phyloP scores from a whole-genome alignment of 2,113 vertebrate genomes.

The Oreochromis spilurus region DNA sequence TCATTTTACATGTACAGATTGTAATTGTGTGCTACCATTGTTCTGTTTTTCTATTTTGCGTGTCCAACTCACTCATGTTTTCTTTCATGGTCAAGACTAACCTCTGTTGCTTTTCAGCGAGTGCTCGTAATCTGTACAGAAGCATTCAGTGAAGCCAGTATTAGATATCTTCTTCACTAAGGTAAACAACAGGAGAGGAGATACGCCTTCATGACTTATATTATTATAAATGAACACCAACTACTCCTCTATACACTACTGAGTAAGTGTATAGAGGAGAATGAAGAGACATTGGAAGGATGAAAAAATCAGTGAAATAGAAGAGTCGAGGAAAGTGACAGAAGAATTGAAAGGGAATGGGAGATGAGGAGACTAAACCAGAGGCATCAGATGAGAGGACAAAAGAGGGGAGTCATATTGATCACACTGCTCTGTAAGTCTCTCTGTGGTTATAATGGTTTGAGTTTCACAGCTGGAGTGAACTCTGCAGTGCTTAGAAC shows the following conservation, averaged over 20 bases:
- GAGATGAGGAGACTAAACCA: background rate
- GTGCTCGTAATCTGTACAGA: background rate
- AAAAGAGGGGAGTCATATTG: constrained; percentile 19
- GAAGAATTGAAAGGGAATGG: background rate
- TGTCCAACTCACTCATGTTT: background rate
- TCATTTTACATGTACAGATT: background rate
- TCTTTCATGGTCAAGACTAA: background rate
- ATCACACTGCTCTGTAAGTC: constrained; percentile 38
- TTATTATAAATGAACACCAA: background rate
- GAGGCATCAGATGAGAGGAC: constrained; percentile 1
- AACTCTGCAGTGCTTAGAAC: constrained; percentile 5
- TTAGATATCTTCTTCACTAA: background rate
- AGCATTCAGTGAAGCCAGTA: background rate
- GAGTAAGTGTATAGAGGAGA: background rate
- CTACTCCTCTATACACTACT: too few relatives aligned
- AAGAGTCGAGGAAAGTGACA: background rate
- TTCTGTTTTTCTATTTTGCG: background rate
- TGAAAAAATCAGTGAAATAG: background rate
- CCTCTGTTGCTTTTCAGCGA: background rate
- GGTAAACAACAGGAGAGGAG: background rate
- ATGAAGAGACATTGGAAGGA: background rate
- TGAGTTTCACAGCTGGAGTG: constrained; percentile 48
- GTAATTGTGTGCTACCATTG: background rate
- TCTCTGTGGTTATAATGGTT: constrained; percentile 48
- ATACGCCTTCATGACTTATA: background rate